Base-by-base conservation (phyloP, 2,797 vertebrate genomes). In the Parauchenoglanis punctatus region DNA sequence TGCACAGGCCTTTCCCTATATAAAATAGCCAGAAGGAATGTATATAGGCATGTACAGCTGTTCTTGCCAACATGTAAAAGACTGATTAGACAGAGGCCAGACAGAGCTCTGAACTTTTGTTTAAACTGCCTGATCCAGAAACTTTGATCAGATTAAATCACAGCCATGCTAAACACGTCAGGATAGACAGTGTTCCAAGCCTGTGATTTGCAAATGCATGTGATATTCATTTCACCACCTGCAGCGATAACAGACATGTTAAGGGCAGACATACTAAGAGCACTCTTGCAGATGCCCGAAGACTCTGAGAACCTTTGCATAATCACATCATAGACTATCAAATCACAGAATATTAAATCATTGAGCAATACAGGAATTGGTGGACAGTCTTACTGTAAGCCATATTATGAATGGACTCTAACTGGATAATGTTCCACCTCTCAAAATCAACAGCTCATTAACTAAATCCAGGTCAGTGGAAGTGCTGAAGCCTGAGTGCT, bases 61-160 rank as follows among this genome's bases (percentile, higher is more conserved):
- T 46, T 63, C 78, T 85, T 85, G 81, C 25, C 15, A 28, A 8
- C 52, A 90, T 28, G 31, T 67, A 67, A 54, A 67, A 28, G 3
- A 80, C 72, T 65, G 56, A 35, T 83, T 88, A 86, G 87, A 84
- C 72, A 89, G 35, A 85, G 49, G 73, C 70, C 87, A 87, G 67
- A 17, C 72, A 49, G 15, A 87, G 81, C 63, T 83, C 59, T 83
- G n/a, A 46, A 6, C 68, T 73, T 84, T 40, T 28, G 76, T n/a
- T 86, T 89, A 81, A 84, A 85, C 70, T 68, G 54, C 3, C 52
- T 15, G 28, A 40, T 13, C 46, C 59, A 86, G 63, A 23, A 86
- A 46, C 56, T 28, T 80, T 86, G 70, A 91, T 90, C 81, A 87
- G 80, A 89, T 89, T 90, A 85, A 84, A 40, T 31, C 54, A 82